Evolutionary conservation across 2,113 vertebrate species (phyloP), one percentile per base, ranked within the genome.

Genomic region (Sturnira hondurensis): DNA sequence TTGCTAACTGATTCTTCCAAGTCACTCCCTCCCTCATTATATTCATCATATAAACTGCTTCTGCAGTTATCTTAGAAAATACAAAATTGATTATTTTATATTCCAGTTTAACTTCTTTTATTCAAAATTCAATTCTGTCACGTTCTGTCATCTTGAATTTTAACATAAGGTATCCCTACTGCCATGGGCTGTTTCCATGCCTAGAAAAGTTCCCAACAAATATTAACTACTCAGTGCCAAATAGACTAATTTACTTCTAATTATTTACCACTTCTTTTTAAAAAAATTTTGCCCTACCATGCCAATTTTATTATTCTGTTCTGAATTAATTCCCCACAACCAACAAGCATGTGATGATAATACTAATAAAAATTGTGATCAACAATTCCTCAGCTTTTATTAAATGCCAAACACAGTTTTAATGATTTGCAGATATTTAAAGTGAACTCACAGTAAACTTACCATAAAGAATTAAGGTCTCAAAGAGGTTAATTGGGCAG

Each of bases 71-170:
- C 85, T 95, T 80, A 86, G 71, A 95, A 96, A 95, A 93, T 65
- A 86, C 20, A 86, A 92, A 93, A 91, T 86, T 83, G 84, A 92
- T 85, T 89, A 91, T 83, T 95, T 95, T 86, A 78, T 4, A 83
- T 89, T 93, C 33, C 12, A 86, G 33, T 83, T 83, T 74, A 87
- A 94, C 41, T n/a, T 58, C 2, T 20, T 86, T 70, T 87, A 52
- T 76, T 82, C 38, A 86, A 78, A 93, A 73, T 95, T 87, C 33
- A 38, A 50, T 50, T 80, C 7, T 86, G 14, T 16, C 38, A 50
- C 76, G 50, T 61, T 47, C 16, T 56, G 58, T 61, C 4, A 84
- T 67, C 26, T 81, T 85, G 71, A 84, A 85, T 92, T 87, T 90
- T 73, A 94, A 81, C 77, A 81, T 94, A 11, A 56, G 36, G 3